Percentiles rank a stretch among this genome's conserved stretches.
Evolutionary conservation across 1,140 invertebrate species (phyloP).

Genomic region (Globodera ellingtonae): DNA sequence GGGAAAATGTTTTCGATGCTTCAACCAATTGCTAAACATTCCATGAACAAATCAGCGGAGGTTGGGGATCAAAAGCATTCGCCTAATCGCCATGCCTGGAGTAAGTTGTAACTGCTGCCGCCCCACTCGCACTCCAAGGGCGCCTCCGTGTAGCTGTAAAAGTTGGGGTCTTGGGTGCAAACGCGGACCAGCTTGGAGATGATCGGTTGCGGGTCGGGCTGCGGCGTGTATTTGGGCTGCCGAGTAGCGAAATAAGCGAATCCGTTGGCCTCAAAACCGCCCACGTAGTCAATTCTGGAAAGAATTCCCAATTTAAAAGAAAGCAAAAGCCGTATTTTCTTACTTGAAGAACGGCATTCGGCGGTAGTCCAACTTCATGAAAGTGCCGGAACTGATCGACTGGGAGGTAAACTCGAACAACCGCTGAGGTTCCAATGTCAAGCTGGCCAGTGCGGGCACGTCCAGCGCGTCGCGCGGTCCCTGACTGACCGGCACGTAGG

Average conservation of each 20-base stretch:
- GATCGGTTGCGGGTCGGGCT: constrained; percentile 36
- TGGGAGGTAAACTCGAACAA: constrained; percentile 48
- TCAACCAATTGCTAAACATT: too few species aligned
- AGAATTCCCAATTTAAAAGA: not conserved
- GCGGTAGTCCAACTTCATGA: constrained; percentile 41
- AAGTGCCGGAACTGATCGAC: constrained; percentile 51
- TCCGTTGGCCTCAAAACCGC: constrained; percentile 58
- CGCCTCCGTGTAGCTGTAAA: constrained; percentile 62
- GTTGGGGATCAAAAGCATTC: too few species aligned
- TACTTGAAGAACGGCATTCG: constrained; percentile 16
- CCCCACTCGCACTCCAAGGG: constrained; percentile 58
- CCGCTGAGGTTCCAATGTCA: constrained; percentile 33
- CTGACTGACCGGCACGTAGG: constrained; percentile 50
- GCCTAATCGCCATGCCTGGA: constrained; percentile 23
- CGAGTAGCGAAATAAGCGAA: constrained; percentile 64
- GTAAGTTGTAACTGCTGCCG: constrained; percentile 57
- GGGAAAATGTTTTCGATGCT: too few species aligned
- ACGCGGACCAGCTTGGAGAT: constrained; percentile 55
- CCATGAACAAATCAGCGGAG: too few species aligned
- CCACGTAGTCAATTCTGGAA: constrained; percentile 60
- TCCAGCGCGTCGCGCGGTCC: constrained; percentile 56
- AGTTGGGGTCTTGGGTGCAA: constrained; percentile 52
- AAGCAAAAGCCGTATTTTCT: not conserved
- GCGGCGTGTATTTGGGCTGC: constrained; percentile 54
- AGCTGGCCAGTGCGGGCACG: constrained; percentile 51